Evolutionary conservation across 2,888 invertebrate genomes (phyloP).

Genomic region (Cyclophora albipunctata): DNA sequence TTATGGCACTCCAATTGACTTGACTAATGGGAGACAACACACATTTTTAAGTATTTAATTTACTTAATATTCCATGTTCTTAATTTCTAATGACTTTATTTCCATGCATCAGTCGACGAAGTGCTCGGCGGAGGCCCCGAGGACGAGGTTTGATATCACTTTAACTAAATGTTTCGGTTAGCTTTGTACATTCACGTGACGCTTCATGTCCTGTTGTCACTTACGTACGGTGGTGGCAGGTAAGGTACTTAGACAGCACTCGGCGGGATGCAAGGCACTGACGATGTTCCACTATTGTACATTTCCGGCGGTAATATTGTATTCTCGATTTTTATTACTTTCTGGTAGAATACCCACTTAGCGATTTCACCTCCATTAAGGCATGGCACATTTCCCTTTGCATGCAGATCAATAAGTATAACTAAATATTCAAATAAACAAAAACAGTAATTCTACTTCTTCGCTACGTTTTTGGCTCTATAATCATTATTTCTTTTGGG

Average conservation of each 20-base stretch:
- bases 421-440: no score
- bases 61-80: no score
- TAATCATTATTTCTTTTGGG: no score
- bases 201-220: neutral
- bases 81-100: slow-evolving; percentile 20
- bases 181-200: slow-evolving; percentile 2
- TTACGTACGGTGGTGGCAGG: no score
- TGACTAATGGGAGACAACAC: neutral
- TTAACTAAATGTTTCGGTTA: slow-evolving; percentile 16
- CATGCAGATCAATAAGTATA: slow-evolving; percentile 1
- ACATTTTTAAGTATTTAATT: no score
- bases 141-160: slow-evolving; percentile 62
- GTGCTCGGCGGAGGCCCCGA: slow-evolving; percentile 53
- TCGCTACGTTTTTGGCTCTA: no score
- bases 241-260: no score
- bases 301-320: neutral
- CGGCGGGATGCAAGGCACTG: no score
- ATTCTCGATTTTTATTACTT: neutral
- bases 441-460: no score
- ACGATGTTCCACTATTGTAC: no score
- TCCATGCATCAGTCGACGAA: slow-evolving; percentile 72
- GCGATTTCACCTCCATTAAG: slow-evolving; percentile 6
- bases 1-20: neutral
- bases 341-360: neutral
- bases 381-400: slow-evolving; percentile 9